Conservation (phyloP, 2,888 invertebrate genomes). For the Coremacera marginata region DNA sequence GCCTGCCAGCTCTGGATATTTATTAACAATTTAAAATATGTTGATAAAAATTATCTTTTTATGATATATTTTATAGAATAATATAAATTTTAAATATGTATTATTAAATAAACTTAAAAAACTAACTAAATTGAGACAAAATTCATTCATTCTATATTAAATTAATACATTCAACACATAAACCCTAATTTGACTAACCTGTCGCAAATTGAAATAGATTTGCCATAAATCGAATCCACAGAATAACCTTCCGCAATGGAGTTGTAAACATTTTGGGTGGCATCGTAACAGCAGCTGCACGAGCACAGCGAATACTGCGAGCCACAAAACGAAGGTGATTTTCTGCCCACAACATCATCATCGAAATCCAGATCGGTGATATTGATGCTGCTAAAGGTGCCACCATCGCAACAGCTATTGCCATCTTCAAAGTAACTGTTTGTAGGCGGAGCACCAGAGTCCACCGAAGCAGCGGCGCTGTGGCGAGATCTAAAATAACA, state of each 20-base stretch:
- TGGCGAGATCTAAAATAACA: slow-evolving; percentile 53
- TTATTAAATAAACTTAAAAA: too few species aligned
- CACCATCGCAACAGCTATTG: slow-evolving; percentile 45
- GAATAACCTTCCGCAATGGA: slow-evolving; percentile 62
- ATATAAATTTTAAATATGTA: too few species aligned
- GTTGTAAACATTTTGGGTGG: slow-evolving; percentile 66
- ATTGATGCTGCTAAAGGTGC: slow-evolving; percentile 58
- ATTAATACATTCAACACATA: too few species aligned
- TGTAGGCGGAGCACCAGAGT: slow-evolving; percentile 49
- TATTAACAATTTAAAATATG: too few species aligned
- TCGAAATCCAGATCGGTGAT: slow-evolving; percentile 58
- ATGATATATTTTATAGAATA: too few species aligned
- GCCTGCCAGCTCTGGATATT: too few species aligned
- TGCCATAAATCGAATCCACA: slow-evolving; percentile 57
- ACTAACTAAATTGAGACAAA: too few species aligned
- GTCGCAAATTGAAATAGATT: slow-evolving; percentile 56
- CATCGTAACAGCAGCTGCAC: slow-evolving; percentile 74
- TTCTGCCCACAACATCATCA: slow-evolving; percentile 49
- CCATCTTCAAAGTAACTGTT: slow-evolving; percentile 51
- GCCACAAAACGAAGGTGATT: slow-evolving; percentile 70
- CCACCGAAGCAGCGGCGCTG: slow-evolving; percentile 48
- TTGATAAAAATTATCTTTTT: too few species aligned
- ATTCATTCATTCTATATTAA: neutral
- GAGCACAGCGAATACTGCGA: slow-evolving; percentile 75
- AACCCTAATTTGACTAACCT: slow-evolving; percentile 58